phyloP scores from a whole-genome alignment of 2,113 vertebrate genomes.

The Toxotes jaculatrix region DNA sequence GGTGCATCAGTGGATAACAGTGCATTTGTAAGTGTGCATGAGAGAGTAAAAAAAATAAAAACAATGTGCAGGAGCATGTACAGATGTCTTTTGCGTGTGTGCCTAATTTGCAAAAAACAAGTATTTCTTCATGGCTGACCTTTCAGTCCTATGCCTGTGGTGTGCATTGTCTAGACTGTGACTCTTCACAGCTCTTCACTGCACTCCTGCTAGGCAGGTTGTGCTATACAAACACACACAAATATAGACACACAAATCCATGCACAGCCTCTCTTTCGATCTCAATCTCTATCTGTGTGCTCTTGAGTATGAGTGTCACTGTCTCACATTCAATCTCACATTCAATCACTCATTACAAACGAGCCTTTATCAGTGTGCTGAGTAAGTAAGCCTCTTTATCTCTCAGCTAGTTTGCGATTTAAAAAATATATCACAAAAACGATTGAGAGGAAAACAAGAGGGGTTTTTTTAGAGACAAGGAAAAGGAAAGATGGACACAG shows the following conservation, averaged over 20 bases:
- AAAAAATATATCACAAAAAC: slow-evolving; percentile 3
- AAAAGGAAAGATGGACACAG: neutral
- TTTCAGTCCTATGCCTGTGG: slow-evolving; percentile 42
- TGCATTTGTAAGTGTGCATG: neutral
- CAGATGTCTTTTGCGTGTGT: slow-evolving; percentile 9
- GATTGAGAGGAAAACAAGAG: neutral
- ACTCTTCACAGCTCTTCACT: slow-evolving; percentile 44
- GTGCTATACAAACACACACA: neutral
- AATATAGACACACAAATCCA: neutral
- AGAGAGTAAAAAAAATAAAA: neutral
- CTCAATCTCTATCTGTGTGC: neutral
- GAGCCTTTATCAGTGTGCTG: neutral
- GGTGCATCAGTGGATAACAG: neutral
- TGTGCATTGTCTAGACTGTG: slow-evolving; percentile 7
- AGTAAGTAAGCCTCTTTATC: neutral
- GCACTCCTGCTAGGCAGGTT: slow-evolving; percentile 14
- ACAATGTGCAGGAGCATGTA: neutral
- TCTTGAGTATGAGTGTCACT: neutral
- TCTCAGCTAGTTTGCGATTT: neutral
- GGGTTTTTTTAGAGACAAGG: neutral
- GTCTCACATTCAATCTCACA: slow-evolving; percentile 9
- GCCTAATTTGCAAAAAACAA: slow-evolving; percentile 3
- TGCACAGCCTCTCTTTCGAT: neutral
- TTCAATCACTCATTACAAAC: neutral
- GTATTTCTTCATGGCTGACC: slow-evolving; percentile 40